Percentiles rank a stretch among this genome's conserved stretches.
Evolutionary conservation across 2,113 vertebrate genomes (phyloP).

Genomic region (Aldabrachelys gigantea): DNA sequence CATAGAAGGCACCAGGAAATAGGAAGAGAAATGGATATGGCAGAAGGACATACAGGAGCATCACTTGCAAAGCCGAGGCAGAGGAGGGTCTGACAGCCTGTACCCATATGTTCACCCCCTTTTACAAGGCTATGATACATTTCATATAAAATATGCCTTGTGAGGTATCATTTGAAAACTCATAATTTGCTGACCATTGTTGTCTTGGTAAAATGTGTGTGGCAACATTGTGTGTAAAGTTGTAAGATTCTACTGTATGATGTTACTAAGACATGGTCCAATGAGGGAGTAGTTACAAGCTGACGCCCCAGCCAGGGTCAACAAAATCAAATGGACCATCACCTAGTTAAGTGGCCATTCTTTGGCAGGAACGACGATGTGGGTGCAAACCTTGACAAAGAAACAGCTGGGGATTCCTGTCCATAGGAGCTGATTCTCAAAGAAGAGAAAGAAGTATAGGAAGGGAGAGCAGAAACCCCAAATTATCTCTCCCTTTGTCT

Average conservation of each 20-base stretch:
- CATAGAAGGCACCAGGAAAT: background rate
- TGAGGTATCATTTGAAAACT: background rate
- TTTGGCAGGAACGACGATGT: too few species aligned
- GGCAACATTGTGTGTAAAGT: background rate
- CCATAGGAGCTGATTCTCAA: too few species aligned
- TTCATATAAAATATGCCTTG: background rate
- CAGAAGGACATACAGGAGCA: background rate
- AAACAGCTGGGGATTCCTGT: too few species aligned
- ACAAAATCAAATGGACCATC: background rate
- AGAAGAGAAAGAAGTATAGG: too few species aligned
- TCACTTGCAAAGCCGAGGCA: background rate
- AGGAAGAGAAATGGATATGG: background rate
- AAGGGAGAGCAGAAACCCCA: too few species aligned
- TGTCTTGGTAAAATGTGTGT: background rate
- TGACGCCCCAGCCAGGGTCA: background rate
- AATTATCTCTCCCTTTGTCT: too few species aligned
- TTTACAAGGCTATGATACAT: background rate
- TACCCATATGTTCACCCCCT: background rate
- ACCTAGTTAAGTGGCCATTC: too few species aligned
- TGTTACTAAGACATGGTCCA: too few species aligned
- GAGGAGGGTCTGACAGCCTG: background rate
- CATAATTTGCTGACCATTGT: background rate
- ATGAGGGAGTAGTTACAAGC: background rate
- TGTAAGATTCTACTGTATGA: background rate
- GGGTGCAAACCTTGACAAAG: too few species aligned